Evolutionary conservation across 1,140 invertebrate genomes (phyloP).

Genomic region (Bombus waltoni): DNA sequence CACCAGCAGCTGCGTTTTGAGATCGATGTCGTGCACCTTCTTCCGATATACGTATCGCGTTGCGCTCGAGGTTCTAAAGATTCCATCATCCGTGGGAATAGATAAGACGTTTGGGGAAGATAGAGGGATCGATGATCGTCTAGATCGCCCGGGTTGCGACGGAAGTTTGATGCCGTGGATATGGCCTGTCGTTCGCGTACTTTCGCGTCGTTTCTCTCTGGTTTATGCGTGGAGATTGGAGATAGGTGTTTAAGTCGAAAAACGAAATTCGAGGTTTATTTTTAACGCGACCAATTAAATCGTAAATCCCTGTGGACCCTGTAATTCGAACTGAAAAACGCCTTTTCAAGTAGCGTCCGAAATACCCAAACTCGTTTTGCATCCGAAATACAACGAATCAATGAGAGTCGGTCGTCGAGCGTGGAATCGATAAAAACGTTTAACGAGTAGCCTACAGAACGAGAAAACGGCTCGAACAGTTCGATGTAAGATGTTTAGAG

Average conservation of each 20-base stretch:
- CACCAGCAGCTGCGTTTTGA: constrained; percentile 35
- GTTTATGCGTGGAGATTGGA: not conserved
- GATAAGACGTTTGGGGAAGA: not conserved
- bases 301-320: not conserved
- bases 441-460: constrained; percentile 1
- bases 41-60: not conserved
- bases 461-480: constrained; percentile 10
- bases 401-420: not conserved
- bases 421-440: constrained; percentile 16
- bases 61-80: not conserved
- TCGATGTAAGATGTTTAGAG: constrained; percentile 7
- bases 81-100: not conserved
- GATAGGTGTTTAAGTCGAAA: not conserved
- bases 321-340: not conserved
- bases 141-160: not conserved
- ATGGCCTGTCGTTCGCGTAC: not conserved
- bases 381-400: constrained; percentile 5
- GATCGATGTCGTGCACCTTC: not conserved
- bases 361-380: not conserved
- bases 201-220: not conserved
- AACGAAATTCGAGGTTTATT: not conserved
- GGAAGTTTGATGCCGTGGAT: not conserved
- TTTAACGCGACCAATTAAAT: not conserved
- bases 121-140: not conserved
- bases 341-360: not conserved